phyloP scores from a whole-genome alignment of 37 sponge, comb jelly and placozoan genomes.

The Dysidea cf. avara region DNA sequence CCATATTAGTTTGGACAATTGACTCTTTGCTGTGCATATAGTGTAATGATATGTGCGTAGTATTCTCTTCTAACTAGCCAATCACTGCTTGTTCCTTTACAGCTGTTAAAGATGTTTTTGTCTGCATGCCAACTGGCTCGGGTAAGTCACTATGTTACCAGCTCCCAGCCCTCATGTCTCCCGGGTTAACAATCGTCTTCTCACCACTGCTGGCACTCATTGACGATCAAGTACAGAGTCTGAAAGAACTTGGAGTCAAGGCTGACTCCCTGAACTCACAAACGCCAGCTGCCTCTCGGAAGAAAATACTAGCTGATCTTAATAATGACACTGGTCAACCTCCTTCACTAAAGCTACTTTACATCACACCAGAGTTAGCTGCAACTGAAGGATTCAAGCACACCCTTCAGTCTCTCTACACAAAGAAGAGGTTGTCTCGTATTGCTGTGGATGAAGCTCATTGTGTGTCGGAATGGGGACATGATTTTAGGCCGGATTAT shows the following conservation, averaged over 20 bases:
- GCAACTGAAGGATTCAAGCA: constrained; percentile 70
- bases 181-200: constrained; percentile 89
- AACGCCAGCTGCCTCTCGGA: constrained; percentile 56
- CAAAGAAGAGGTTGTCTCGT: constrained; percentile 42
- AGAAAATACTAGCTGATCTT: constrained; percentile 66
- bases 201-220: constrained; percentile 97
- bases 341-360: constrained; percentile 81
- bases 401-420: constrained; percentile 41
- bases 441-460: constrained; percentile 96
- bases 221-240: constrained; percentile 86
- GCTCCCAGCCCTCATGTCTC: constrained; percentile 79
- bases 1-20: no score
- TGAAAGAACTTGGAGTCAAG: constrained; percentile 52
- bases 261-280: constrained; percentile 91
- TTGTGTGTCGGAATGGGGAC: constrained; percentile 99
- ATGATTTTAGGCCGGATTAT: constrained; percentile 98
- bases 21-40: no score
- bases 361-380: constrained; percentile 94
- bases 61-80: no score
- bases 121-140: constrained; percentile 99
- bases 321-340: constrained; percentile 5
- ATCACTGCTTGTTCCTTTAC: no score
- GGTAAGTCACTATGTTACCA: constrained; percentile 99
- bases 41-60: no score
- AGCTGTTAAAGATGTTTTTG: constrained; percentile 86